Evolutionary conservation across 2,888 invertebrate species (phyloP).

Genomic region (Drosophila mayaguana): DNA sequence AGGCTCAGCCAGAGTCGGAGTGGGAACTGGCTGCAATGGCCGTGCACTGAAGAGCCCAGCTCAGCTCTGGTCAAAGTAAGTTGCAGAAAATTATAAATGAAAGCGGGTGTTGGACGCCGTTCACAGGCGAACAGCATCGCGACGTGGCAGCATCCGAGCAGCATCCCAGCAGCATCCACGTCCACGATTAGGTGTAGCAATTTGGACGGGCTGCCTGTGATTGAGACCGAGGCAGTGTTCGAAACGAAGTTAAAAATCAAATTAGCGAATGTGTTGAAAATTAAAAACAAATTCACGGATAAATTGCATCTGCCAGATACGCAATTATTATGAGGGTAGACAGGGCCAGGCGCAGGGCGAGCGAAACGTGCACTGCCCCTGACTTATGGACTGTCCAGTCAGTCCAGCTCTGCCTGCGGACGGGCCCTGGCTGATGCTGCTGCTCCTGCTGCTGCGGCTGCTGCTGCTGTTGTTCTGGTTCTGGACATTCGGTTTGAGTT

Average conservation of each 20-base stretch:
- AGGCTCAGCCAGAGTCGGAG: conserved; percentile 19
- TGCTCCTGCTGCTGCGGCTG: too few species aligned
- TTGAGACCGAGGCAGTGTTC: conserved; percentile 80
- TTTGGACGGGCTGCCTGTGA: conserved; percentile 77
- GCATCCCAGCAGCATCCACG: conserved; percentile 42
- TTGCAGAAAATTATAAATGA: conserved; percentile 81
- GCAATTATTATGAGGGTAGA: conserved; percentile 81
- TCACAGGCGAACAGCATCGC: conserved; percentile 43
- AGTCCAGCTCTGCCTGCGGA: conserved; percentile 14
- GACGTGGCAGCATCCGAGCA: conserved; percentile 10
- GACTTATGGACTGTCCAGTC: conserved; percentile 64
- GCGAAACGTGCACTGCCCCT: conserved; percentile 40
- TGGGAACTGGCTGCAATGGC: conserved; percentile 56
- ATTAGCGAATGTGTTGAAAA: conserved; percentile 86
- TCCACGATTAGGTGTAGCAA: conserved; percentile 80
- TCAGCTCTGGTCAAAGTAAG: conserved; percentile 62
- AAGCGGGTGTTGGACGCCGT: conserved; percentile 76
- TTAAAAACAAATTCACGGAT: conserved; percentile 85
- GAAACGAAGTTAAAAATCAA: conserved; percentile 85
- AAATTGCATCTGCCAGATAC: conserved; percentile 85
- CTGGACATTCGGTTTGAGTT: conserved; percentile 16
- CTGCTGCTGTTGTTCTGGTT: conserved; percentile 33
- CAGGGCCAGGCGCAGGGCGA: conserved; percentile 28
- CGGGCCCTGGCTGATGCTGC: conserved; percentile 2
- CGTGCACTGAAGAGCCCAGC: conserved; percentile 5